Evolutionary conservation across 92 coral and sea anemone species (phyloP).

Genomic region (Palythoa grandis): DNA sequence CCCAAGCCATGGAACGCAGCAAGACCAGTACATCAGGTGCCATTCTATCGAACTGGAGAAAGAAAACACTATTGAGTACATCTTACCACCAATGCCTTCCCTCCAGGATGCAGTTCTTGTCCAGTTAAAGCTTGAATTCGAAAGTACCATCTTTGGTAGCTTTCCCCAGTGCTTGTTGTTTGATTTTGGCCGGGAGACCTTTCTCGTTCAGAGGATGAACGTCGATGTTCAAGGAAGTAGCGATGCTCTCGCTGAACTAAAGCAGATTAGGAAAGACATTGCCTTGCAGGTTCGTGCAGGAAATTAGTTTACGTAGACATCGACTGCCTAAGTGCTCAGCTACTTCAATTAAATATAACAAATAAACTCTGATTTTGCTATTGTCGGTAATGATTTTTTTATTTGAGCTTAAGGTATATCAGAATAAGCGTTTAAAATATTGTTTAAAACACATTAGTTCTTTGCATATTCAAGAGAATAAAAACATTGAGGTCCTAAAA

Average conservation of each 20-base stretch:
- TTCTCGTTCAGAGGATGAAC: slow-evolving; percentile 42
- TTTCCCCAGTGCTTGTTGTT: slow-evolving; percentile 66
- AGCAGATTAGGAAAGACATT: slow-evolving; percentile 34
- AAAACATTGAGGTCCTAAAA: too few relatives aligned
- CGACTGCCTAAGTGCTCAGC: too few relatives aligned
- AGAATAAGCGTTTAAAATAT: too few relatives aligned
- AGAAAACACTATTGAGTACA: slow-evolving; percentile 14
- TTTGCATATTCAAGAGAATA: too few relatives aligned
- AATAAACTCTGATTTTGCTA: too few relatives aligned
- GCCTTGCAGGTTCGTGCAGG: slow-evolving; percentile 13
- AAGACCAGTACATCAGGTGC: not conserved
- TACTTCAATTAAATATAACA: too few relatives aligned
- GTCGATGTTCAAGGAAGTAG: slow-evolving; percentile 56
- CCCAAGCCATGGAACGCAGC: not conserved
- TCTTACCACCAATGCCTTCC: slow-evolving; percentile 20
- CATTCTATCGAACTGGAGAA: not conserved
- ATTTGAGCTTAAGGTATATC: too few relatives aligned
- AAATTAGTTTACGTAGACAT: not conserved
- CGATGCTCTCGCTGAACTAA: slow-evolving; percentile 13
- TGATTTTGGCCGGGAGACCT: slow-evolving; percentile 62
- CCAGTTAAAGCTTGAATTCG: slow-evolving; percentile 40
- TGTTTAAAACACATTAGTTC: too few relatives aligned
- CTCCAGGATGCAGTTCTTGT: slow-evolving; percentile 6
- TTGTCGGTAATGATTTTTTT: too few relatives aligned
- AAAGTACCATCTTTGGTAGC: slow-evolving; percentile 46